Percentiles rank a stretch among this genome's conserved stretches.
phyloP scores from a whole-genome alignment of 2,113 vertebrate genomes.

The Crotalus helleri region DNA sequence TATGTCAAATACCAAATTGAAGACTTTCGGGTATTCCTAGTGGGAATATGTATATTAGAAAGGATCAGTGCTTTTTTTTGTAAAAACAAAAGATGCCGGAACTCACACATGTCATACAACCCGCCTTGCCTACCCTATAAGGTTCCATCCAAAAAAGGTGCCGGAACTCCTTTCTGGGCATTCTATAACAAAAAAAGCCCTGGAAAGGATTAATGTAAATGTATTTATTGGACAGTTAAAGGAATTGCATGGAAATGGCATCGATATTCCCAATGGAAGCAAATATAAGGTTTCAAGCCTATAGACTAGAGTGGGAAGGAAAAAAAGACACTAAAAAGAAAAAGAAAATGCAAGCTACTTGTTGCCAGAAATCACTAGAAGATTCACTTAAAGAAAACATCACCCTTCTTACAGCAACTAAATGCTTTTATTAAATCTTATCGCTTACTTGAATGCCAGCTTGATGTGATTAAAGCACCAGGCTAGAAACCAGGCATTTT shows the following conservation, averaged over 20 bases:
- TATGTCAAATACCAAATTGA: neutral
- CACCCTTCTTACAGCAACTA: neutral
- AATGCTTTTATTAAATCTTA: neutral
- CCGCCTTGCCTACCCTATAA: too few relatives aligned
- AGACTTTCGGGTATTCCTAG: neutral
- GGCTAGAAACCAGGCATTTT: neutral
- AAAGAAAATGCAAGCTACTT: neutral
- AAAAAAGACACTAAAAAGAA: neutral
- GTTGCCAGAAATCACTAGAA: neutral
- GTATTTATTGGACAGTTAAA: neutral
- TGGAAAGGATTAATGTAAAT: neutral
- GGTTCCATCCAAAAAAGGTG: too few relatives aligned
- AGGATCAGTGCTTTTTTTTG: too few relatives aligned
- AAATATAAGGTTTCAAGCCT: neutral
- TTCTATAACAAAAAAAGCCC: too few relatives aligned
- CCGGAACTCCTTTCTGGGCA: too few relatives aligned
- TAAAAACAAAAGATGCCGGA: too few relatives aligned
- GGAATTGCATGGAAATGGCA: neutral
- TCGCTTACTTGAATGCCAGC: neutral
- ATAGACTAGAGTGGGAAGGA: neutral
- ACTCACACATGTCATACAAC: too few relatives aligned
- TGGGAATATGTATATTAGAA: accelerated
- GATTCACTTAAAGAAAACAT: neutral
- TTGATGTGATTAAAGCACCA: neutral
- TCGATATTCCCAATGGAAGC: neutral